Conservation (phyloP, 2,888 invertebrate genomes). For the Hoplodrina blanda region DNA sequence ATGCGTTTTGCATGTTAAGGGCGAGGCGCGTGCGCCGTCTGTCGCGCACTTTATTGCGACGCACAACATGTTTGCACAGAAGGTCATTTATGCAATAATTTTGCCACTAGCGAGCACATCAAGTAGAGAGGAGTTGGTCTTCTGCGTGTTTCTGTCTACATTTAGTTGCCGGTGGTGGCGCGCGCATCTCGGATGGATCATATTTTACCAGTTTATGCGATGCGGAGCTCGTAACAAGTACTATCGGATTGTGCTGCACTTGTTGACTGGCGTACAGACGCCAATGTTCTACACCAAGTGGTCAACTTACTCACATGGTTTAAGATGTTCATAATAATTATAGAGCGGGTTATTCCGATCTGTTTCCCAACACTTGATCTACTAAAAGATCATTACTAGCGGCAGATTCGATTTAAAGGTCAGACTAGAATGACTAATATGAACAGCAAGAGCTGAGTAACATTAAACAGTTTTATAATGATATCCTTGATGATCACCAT, state of each 20-base stretch:
- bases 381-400: no score
- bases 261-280: neutral
- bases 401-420: no score
- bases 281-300: neutral
- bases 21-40: conserved; percentile 30
- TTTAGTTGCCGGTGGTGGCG: conserved; percentile 5
- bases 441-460: neutral
- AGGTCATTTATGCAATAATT: conserved; percentile 29
- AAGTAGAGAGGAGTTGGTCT: neutral
- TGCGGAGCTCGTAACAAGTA: conserved; percentile 45
- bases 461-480: neutral
- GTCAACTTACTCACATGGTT: neutral
- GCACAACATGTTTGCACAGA: conserved; percentile 23
- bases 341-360: neutral
- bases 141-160: neutral
- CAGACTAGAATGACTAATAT: no score
- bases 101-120: neutral
- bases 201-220: conserved; percentile 58
- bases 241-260: conserved; percentile 38
- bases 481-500: neutral
- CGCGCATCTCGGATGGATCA: conserved; percentile 40
- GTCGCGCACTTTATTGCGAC: conserved; percentile 44
- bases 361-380: neutral
- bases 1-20: conserved; percentile 62
- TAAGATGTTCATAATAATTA: neutral